Evolutionary conservation across 2,797 vertebrate genomes (phyloP), one percentile per base, ranked within the genome.

Genomic region (Cyclura pinguis): DNA sequence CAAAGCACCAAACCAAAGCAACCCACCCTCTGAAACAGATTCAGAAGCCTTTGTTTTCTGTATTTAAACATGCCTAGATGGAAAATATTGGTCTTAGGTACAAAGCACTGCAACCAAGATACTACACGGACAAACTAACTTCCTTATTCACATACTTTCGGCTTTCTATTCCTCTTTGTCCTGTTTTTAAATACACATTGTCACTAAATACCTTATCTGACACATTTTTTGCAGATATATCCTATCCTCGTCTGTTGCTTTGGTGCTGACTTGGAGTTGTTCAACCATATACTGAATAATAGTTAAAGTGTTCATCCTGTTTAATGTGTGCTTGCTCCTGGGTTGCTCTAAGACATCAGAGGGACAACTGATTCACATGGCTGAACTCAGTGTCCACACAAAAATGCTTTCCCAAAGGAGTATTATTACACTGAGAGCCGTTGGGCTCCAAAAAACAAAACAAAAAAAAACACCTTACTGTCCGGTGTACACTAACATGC

Each of bases 351-450:
- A 55, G 27, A 77, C 35, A 80, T 52, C 42, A 80, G 52, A 91
- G 88, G 35, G 5, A 91, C 88, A 91, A 90, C 85, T 87, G 20
- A 82, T 3, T 35, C 20, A 88, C 82, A 85, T 87, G 20, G 80
- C 14, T 92, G n/a, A 35, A 73, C 29, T 57, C 29, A 89, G 27
- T 83, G 82, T 94, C 76, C 89, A 86, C 5, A 88, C n/a, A 93
- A 57, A 93, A 13, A 7, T 80, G 88, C 18, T 85, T 92, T 38
- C 74, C 64, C 94, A 93, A 93, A 91, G 85, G 91, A 95, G 96
- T 72, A 94, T 92, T 62, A 94, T 76, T 55, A 85, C 76, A 87
- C 90, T 35, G 47, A 94, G 81, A 50, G 92, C 93, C 88, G 92
- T 35, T 55, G 93, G 72, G 74, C 73, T 81, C 62, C 78, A 67